Evolutionary conservation across 2,888 invertebrate species (phyloP).

Genomic region (Ecliptopera silaceata): DNA sequence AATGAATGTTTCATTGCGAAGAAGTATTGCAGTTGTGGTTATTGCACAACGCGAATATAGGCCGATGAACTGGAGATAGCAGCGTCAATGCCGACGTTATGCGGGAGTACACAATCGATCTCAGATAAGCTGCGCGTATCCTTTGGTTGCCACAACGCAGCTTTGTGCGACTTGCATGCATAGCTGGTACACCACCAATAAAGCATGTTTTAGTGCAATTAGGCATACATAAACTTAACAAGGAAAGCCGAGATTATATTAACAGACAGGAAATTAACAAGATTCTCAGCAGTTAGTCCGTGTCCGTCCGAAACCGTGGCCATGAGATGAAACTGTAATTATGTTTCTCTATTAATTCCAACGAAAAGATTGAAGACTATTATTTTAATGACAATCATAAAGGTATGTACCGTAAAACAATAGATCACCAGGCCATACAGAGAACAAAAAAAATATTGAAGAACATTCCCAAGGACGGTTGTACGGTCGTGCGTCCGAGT

Average conservation of each 20-base stretch:
- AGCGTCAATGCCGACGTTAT: slow-evolving; percentile 40
- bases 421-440: slow-evolving; percentile 35
- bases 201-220: slow-evolving; percentile 27
- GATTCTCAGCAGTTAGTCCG: background rate
- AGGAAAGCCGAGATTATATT: background rate
- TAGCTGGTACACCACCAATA: slow-evolving; percentile 20
- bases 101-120: slow-evolving; percentile 46
- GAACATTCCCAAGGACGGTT: slow-evolving; percentile 61
- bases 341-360: no score
- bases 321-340: no score
- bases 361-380: background rate
- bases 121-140: slow-evolving; percentile 43
- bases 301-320: background rate
- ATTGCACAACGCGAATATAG: slow-evolving; percentile 48
- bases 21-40: slow-evolving; percentile 34
- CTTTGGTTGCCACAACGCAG: slow-evolving; percentile 35
- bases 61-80: slow-evolving; percentile 49
- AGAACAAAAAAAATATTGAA: slow-evolving; percentile 43
- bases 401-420: slow-evolving; percentile 22
- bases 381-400: background rate
- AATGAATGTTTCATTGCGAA: slow-evolving; percentile 34
- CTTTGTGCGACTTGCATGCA: slow-evolving; percentile 28
- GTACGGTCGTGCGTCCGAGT: slow-evolving; percentile 45
- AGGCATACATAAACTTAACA: slow-evolving; percentile 18
- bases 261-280: slow-evolving; percentile 9